A percentile compares a stretch with the other conserved stretches of the same genome.
Conservation (phyloP, 2,888 invertebrate species). For the Cyrtodaria siliqua region DNA sequence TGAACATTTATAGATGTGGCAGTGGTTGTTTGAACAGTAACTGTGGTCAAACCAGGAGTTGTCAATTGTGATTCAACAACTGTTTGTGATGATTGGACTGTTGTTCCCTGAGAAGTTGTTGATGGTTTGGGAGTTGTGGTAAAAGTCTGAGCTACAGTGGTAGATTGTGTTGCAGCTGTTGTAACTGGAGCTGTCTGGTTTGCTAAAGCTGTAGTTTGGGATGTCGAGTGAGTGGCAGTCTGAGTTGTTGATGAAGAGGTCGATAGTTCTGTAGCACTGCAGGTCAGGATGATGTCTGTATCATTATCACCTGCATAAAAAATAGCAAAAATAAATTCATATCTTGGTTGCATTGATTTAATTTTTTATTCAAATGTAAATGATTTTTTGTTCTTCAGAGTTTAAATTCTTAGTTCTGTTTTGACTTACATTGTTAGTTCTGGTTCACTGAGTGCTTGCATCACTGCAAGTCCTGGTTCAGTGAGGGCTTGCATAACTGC, state of each 20-base stretch:
- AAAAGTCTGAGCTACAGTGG: neutral
- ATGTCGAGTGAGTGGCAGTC: neutral
- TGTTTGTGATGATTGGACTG: neutral
- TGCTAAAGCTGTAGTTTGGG: neutral
- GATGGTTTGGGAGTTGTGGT: neutral
- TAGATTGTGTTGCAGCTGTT: neutral
- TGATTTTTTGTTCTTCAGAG: too few relatives aligned
- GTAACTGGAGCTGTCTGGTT: neutral
- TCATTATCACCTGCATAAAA: too few relatives aligned
- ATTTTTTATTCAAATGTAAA: too few relatives aligned
- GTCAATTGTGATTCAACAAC: neutral
- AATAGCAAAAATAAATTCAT: too few relatives aligned
- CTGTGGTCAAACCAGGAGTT: neutral
- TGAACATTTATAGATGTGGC: neutral
- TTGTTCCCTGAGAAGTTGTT: neutral
- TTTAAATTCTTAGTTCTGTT: too few relatives aligned
- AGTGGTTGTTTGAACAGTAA: neutral
- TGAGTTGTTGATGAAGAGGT: slow-evolving; percentile 3
- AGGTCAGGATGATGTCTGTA: too few relatives aligned
- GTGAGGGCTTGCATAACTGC: too few relatives aligned
- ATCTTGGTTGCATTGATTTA: too few relatives aligned
- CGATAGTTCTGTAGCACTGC: too few relatives aligned
- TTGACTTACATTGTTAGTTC: too few relatives aligned
- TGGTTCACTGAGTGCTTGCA: too few relatives aligned
- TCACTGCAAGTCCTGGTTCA: too few relatives aligned